Percentiles rank a stretch among this genome's conserved stretches.
These are phyloP conservation scores for Strigops habroptila DNA, from an alignment of 2,113 vertebrate species.

Conservation along the genomic window DNA sequence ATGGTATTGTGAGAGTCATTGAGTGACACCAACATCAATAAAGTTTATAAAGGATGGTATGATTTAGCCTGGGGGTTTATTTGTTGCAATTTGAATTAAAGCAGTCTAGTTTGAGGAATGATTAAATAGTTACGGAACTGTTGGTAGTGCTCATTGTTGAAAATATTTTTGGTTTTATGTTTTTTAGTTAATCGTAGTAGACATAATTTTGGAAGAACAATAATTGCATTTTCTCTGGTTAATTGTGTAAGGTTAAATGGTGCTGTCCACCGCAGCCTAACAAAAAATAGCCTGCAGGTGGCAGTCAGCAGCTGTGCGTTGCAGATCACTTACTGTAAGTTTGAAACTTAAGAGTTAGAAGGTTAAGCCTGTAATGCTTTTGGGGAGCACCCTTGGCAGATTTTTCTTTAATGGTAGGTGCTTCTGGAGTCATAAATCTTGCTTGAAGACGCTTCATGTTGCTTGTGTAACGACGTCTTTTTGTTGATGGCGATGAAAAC, in stretches of 20 bases:
- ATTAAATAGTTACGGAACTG: background rate
- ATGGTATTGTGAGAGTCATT: background rate
- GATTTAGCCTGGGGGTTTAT: background rate
- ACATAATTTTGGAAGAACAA: background rate
- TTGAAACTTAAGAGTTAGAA: background rate
- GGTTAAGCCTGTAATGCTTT: background rate
- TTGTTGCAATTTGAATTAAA: background rate
- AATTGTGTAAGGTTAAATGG: background rate
- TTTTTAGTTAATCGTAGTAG: background rate
- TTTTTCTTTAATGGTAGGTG: background rate
- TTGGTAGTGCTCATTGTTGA: background rate
- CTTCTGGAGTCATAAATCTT: background rate
- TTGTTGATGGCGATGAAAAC: background rate
- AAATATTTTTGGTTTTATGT: background rate
- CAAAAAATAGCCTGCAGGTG: conserved; percentile 19
- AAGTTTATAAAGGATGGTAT: background rate
- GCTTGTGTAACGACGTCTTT: background rate
- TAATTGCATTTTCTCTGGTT: background rate
- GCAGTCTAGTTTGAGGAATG: background rate
- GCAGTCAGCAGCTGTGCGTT: background rate
- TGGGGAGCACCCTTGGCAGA: background rate
- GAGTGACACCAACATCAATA: background rate
- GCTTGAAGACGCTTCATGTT: background rate
- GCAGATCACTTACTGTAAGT: background rate
- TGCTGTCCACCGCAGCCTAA: background rate